Evolutionary conservation across 2,888 invertebrate genomes (phyloP), one percentile per base, ranked within the genome.

Genomic region (Ophion ellenae): DNA sequence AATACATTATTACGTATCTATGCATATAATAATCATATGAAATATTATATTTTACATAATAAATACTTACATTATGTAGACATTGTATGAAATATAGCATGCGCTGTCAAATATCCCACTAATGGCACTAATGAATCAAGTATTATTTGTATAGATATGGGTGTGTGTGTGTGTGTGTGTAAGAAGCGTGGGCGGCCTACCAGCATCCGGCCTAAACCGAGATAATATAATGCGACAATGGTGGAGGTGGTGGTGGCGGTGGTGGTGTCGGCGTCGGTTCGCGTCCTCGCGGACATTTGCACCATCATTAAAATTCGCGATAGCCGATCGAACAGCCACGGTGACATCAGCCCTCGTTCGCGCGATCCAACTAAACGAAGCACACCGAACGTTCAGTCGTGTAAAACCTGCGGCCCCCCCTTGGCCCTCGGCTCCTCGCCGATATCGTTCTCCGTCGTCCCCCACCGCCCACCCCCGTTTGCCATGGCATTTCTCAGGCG

Each of bases 271-370:
- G 64, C 83, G 73, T 71, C 81, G 81, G 64, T 92, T 91, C 90
- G 90, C 90, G 90, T 86, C 86, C 81, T 79, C 84, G 17, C 53
- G 75, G 86, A 93, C 94, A 94, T 94, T 94, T 94, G 94, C 94
- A 94, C 92, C 94, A 91, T 94, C 94, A 94, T 94, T 94, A 94
- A 94, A 94, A 94, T 94, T 94, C 94, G 94, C 94, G 94, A 94
- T 94, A 94, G 93, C 92, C 91, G 92, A 94, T 94, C 94, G 93
- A 93, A 93, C 93, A 92, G 92, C 92, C 91, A 90, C 91, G 91
- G 92, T 93, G 93, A 93, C 93, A 93, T 93, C 93, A 93, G 86
- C 92, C 93, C 93, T 92, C 92, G 92, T 92, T 93, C 91, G 91
- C 93, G 90, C 92, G 91, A 90, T 89, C 90, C 91, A 92, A 91